These are phyloP conservation scores for Hydractinia echinata DNA, from an alignment of 30 jellyfish, hydroid and myxozoan species.

Conservation along the genomic window DNA sequence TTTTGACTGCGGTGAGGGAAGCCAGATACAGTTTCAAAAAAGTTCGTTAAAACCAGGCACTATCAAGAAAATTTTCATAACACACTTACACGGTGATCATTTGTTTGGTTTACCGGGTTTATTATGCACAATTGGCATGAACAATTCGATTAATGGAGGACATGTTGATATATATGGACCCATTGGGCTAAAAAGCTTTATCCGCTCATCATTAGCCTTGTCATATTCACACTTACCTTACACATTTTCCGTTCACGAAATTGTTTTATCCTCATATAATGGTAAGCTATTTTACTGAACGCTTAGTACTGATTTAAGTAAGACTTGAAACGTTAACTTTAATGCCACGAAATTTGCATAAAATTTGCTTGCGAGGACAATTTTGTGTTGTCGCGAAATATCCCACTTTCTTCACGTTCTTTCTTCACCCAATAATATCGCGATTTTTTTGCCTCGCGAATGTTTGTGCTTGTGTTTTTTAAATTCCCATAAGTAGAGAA, in stretches of 20 bases:
- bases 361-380: no score
- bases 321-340: no score
- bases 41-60: conserved; percentile 67
- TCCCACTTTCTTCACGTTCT: no score
- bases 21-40: conserved; percentile 88
- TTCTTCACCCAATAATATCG: no score
- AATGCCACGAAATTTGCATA: no score
- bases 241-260: conserved; percentile 67
- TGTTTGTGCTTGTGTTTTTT: no score
- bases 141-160: conserved; percentile 21
- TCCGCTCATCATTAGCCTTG: conserved; percentile 48
- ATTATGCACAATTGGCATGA: conserved; percentile 77
- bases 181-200: conserved; percentile 47
- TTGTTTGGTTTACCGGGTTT: conserved; percentile 93
- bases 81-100: conserved; percentile 96
- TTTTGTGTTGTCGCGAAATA: no score
- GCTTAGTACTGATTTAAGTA: background rate
- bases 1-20: conserved; percentile 95
- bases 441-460: no score
- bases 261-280: background rate
- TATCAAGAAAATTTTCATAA: conserved; percentile 62
- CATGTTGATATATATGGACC: conserved; percentile 83
- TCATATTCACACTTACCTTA: conserved; percentile 61
- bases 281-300: conserved; percentile 8
- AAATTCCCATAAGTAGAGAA: no score